Evolutionary conservation across 2,113 vertebrate species (phyloP).

Genomic region (Eolophus roseicapilla): DNA sequence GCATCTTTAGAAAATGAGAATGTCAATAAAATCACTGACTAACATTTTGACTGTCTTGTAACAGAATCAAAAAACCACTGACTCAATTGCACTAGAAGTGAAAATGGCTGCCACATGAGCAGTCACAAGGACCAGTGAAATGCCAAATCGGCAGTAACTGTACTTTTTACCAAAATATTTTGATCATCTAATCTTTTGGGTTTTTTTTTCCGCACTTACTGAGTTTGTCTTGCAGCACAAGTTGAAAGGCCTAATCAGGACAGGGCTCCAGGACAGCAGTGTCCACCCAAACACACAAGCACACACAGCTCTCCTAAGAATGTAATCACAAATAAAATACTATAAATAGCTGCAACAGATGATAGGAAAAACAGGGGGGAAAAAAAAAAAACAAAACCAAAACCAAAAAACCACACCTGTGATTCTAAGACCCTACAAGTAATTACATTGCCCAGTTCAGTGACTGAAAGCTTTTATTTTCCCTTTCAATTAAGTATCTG

Average conservation of each 20-base stretch:
- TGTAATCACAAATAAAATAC: neutral
- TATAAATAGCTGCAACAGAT: neutral
- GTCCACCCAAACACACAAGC: neutral
- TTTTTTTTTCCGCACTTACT: neutral
- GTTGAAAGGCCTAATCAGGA: neutral
- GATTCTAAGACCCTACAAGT: neutral
- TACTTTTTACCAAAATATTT: neutral
- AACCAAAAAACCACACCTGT: neutral
- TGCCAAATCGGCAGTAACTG: neutral
- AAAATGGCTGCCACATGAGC: neutral
- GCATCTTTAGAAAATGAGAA: neutral
- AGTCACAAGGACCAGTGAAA: neutral
- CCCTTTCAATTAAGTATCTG: neutral
- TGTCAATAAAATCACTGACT: neutral
- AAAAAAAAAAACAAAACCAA: neutral
- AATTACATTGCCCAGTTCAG: neutral
- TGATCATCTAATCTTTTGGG: neutral
- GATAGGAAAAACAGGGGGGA: neutral
- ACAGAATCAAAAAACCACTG: neutral
- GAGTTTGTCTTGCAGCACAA: neutral
- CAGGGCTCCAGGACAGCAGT: neutral
- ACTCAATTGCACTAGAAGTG: neutral
- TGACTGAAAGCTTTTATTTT: neutral
- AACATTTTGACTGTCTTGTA: neutral
- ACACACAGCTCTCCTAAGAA: accelerated